Evolutionary conservation across 2,797 vertebrate species (phyloP), one percentile per base, ranked within the genome.

Genomic region (Ctenosaura bakeri): DNA sequence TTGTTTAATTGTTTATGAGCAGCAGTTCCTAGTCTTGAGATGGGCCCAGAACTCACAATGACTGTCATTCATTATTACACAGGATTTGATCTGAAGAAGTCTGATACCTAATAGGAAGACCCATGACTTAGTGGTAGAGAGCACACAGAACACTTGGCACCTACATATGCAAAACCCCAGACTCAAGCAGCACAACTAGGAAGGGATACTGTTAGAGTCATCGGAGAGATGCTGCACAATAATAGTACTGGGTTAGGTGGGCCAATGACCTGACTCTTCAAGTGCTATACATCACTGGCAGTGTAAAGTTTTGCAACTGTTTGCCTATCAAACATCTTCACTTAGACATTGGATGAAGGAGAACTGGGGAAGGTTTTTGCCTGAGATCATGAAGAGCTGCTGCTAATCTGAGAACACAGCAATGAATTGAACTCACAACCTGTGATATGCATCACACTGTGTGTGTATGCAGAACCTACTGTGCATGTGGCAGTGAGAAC

Each of bases 1-100:
- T 92, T 83, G 64, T 95, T 96, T 93, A 71, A 56, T 38, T 91
- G 50, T 69, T 69, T 77, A 74, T 59, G 22, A 77, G 6, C 84
- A 87, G 90, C 71, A 1, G 9, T 71, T 81, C 32, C 80, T 0
- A 1, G 29, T 59, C 52, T 16, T 88, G 42, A 22, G 32, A 29
- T 86, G 81, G 26, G 56, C 73, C 24, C 52, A 91, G 56, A 18
- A 35, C 64, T 90, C 32, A 0, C 26, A 86, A 2, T n/a, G 24
- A 78, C 54, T 69, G 0, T 24, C 1, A 91, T 86, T 83, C 5
- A 10, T 79, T 46, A 52, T 73, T 66, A 92, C 73, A 32, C 10
- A 4, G 29, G 66, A 69, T 69, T 69, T 32, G 29, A 32, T 69
- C 66, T 69, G 66, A 29, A 46, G 24, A 38, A 38, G 35, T n/a